Conservation (phyloP, 2,113 vertebrate species). For the Lagenorhynchus albirostris region DNA sequence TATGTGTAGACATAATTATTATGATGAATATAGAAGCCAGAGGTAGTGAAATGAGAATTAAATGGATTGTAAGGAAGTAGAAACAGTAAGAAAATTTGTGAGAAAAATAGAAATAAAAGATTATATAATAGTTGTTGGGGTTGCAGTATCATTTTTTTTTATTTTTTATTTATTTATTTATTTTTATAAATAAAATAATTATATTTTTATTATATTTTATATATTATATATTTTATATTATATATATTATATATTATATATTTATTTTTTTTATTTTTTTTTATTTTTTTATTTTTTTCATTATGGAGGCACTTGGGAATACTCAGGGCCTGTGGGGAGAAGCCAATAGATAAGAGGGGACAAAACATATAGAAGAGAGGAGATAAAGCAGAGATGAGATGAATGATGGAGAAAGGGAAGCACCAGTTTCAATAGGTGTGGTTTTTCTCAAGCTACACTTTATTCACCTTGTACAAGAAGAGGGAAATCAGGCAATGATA, state of each 20-base stretch:
- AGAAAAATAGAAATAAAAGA: neutral
- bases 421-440: neutral
- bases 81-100: neutral
- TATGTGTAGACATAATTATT: neutral
- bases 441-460: neutral
- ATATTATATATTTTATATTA: too few relatives aligned
- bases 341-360: neutral
- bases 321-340: neutral
- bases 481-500: neutral
- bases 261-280: too few relatives aligned
- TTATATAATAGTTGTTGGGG: neutral
- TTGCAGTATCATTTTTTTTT: neutral
- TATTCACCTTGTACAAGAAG: neutral
- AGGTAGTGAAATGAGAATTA: neutral
- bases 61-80: neutral
- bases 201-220: too few relatives aligned
- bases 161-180: too few relatives aligned
- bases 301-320: neutral
- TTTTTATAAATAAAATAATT: too few relatives aligned
- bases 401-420: neutral
- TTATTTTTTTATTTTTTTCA: neutral
- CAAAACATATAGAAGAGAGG: neutral
- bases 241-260: too few relatives aligned
- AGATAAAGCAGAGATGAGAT: neutral
- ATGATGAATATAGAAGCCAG: neutral